These are phyloP conservation scores for Leptoteleia sp. DNA, from an alignment of 1,140 invertebrate species.

Conservation along the genomic window DNA sequence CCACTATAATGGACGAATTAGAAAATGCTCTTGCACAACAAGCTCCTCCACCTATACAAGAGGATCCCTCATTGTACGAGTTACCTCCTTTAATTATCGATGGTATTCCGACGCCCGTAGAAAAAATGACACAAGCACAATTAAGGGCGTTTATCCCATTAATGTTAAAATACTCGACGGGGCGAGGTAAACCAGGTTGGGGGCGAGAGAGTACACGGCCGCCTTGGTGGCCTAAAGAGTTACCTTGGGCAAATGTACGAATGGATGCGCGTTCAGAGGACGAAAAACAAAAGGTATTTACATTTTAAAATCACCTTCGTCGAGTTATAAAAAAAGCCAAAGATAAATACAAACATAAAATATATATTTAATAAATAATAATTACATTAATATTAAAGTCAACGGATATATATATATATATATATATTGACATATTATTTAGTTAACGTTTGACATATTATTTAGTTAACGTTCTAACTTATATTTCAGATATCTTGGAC, in stretches of 20 bases:
- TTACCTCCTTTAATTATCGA: slow-evolving; percentile 97
- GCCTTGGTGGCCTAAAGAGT: slow-evolving; percentile 98
- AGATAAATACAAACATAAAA: no score
- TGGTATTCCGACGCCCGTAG: slow-evolving; percentile 98
- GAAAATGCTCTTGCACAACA: slow-evolving; percentile 96
- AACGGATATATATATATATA: no score
- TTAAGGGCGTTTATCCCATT: slow-evolving; percentile 97
- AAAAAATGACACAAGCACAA: slow-evolving; percentile 99
- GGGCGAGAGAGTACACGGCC: slow-evolving; percentile 96
- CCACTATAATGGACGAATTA: slow-evolving; percentile 96
- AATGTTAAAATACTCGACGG: slow-evolving; percentile 98
- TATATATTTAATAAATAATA: no score
- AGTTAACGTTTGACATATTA: no score
- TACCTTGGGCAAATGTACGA: slow-evolving; percentile 96
- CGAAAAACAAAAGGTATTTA: slow-evolving; percentile 95
- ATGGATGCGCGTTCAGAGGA: slow-evolving; percentile 98
- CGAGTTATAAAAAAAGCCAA: no score
- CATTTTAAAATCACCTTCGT: not conserved
- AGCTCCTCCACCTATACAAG: slow-evolving; percentile 94
- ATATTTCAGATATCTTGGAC: slow-evolving; percentile 96
- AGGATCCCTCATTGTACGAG: slow-evolving; percentile 96
- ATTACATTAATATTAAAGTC: no score
- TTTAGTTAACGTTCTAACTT: not conserved
- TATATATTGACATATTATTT: no score
- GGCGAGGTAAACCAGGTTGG: slow-evolving; percentile 98